A percentile compares a stretch with the other conserved stretches of the same genome.
These are phyloP conservation scores for Chloropsis cyanopogon DNA, from an alignment of 2,113 vertebrate genomes.

Conservation along the genomic window DNA sequence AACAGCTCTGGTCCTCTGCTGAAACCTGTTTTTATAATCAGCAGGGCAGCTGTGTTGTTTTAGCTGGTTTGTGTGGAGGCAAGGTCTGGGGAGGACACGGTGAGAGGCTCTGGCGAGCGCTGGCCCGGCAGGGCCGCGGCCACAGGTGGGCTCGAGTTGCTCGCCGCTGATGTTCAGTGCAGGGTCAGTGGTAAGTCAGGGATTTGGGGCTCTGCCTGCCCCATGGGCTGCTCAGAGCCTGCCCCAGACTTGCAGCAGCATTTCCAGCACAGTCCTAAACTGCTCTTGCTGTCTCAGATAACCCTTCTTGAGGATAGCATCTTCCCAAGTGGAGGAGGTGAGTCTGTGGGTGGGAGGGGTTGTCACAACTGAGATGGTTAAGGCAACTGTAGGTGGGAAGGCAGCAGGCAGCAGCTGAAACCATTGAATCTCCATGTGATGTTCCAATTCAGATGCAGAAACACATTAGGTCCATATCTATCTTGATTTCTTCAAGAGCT, in stretches of 20 bases:
- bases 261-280: not conserved
- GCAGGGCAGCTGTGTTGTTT: constrained; percentile 53
- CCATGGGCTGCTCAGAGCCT: not conserved
- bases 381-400: not conserved
- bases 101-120: accelerated
- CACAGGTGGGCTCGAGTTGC: accelerated
- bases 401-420: not conserved
- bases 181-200: not conserved
- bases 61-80: constrained; percentile 7
- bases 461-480: not conserved
- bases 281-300: not conserved
- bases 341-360: not conserved
- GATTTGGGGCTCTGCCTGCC: not conserved
- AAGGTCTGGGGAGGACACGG: not conserved
- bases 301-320: not conserved
- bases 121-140: accelerated
- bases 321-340: not conserved
- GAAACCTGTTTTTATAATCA: constrained; percentile 28
- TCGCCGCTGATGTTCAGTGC: accelerated
- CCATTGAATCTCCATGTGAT: not conserved
- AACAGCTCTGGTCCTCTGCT: not conserved
- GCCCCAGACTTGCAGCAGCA: not conserved
- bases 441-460: not conserved
- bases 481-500: not conserved
- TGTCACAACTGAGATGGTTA: not conserved